Conservation (phyloP, 1,140 invertebrate genomes). For the Bilobella aurantiaca region DNA sequence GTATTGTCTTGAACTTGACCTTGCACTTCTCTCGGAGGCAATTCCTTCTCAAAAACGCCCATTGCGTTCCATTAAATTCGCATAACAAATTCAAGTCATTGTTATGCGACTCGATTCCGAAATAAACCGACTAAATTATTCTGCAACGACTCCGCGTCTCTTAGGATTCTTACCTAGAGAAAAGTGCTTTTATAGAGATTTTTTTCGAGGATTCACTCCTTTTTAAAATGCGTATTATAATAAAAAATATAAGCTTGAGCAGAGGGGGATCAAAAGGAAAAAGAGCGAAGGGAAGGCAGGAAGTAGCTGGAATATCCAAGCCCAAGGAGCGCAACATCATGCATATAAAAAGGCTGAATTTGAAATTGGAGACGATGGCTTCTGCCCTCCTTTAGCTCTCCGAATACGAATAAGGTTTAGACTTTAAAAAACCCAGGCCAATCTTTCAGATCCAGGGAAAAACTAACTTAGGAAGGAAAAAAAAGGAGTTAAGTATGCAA, state of each 20-base stretch:
- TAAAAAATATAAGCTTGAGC: constrained; percentile 1
- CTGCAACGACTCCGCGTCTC: too few species aligned
- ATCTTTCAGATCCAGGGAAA: too few species aligned
- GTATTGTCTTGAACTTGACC: too few species aligned
- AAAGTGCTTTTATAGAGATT: neutral
- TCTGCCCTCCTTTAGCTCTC: neutral
- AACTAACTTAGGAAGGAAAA: constrained; percentile 12
- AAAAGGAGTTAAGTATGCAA: constrained; percentile 12
- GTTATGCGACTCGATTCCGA: too few species aligned
- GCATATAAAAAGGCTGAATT: constrained; percentile 8
- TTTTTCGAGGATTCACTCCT: neutral
- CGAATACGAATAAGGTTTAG: constrained; percentile 16
- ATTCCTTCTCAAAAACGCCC: too few species aligned
- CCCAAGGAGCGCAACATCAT: too few species aligned
- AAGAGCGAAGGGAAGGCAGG: constrained; percentile 10
- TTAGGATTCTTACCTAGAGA: neutral
- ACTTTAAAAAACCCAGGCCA: too few species aligned
- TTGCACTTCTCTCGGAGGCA: too few species aligned
- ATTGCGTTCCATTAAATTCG: too few species aligned
- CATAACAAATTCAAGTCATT: too few species aligned
- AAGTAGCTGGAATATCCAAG: neutral
- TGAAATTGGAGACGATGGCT: constrained; percentile 27
- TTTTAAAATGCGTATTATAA: neutral
- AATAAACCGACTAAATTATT: too few species aligned
- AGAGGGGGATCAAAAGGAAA: constrained; percentile 1